phyloP scores from a whole-genome alignment of 2,797 vertebrate genomes.

The Aplochiton taeniatus region DNA sequence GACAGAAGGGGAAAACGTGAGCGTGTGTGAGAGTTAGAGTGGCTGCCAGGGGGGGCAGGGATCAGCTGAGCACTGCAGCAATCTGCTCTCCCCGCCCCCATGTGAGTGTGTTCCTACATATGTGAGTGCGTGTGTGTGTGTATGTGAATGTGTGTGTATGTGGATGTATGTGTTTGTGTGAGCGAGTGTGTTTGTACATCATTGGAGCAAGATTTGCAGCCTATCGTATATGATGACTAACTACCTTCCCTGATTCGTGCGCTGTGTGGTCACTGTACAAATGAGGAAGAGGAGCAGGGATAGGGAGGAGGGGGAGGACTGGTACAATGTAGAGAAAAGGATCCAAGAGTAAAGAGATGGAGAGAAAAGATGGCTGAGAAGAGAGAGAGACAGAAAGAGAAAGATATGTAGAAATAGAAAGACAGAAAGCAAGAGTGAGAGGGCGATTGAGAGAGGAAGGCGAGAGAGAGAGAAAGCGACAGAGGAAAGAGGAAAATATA shows the following conservation, averaged over 20 bases:
- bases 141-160: conserved; percentile 21
- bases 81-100: conserved; percentile 25
- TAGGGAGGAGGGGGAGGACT: background rate
- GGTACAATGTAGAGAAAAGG: background rate
- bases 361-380: too few relatives aligned
- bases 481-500: background rate
- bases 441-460: too few relatives aligned
- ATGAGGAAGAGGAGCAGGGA: conserved; percentile 11
- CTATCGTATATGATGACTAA: conserved; percentile 51
- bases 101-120: background rate
- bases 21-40: background rate
- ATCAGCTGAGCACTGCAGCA: conserved; percentile 65
- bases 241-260: conserved; percentile 34
- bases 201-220: conserved; percentile 52
- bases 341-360: too few relatives aligned
- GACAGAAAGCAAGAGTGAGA: too few relatives aligned
- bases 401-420: too few relatives aligned
- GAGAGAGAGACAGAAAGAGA: too few relatives aligned
- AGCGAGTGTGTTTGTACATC: conserved; percentile 31
- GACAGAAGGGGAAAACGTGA: background rate
- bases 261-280: background rate
- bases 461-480: background rate
- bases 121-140: conserved; percentile 4
- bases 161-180: background rate
- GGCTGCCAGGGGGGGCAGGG: conserved; percentile 22